phyloP scores from a whole-genome alignment of 2,113 vertebrate genomes.

The Charina bottae region DNA sequence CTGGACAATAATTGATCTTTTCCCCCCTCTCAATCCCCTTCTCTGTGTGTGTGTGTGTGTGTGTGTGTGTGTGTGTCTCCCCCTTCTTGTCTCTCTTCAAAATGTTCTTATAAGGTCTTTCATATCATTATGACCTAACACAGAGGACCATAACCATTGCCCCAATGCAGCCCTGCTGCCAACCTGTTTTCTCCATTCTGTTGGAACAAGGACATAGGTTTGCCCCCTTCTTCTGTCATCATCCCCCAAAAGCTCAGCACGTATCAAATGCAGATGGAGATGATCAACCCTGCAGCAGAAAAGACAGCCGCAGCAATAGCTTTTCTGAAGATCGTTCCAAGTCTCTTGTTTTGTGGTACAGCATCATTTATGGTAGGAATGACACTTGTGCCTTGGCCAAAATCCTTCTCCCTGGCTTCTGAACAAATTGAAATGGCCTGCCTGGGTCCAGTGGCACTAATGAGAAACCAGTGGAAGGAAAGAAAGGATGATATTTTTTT shows the following conservation, averaged over 20 bases:
- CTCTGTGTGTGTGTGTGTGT: background rate
- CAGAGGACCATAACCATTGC: constrained; percentile 13
- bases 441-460: constrained; percentile 23
- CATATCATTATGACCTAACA: constrained; percentile 10
- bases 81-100: constrained; percentile 36
- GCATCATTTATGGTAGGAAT: constrained; percentile 50
- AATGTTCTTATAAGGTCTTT: constrained; percentile 55
- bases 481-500: constrained; percentile 4
- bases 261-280: constrained; percentile 39
- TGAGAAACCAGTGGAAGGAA: constrained; percentile 34
- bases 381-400: constrained; percentile 50
- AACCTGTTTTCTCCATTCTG: background rate
- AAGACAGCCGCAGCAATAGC: constrained; percentile 21
- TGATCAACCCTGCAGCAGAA: constrained; percentile 28
- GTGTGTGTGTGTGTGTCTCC: background rate
- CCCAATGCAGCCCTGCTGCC: background rate
- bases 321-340: background rate
- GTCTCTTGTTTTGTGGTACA: constrained; percentile 40
- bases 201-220: constrained; percentile 27
- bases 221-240: background rate
- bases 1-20: constrained; percentile 52
- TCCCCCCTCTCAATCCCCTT: background rate
- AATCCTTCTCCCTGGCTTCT: constrained; percentile 46
- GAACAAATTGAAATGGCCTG: constrained; percentile 53
- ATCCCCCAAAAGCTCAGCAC: background rate